phyloP scores from a whole-genome alignment of 2,888 invertebrate species.

The Ariolimax columbianus region DNA sequence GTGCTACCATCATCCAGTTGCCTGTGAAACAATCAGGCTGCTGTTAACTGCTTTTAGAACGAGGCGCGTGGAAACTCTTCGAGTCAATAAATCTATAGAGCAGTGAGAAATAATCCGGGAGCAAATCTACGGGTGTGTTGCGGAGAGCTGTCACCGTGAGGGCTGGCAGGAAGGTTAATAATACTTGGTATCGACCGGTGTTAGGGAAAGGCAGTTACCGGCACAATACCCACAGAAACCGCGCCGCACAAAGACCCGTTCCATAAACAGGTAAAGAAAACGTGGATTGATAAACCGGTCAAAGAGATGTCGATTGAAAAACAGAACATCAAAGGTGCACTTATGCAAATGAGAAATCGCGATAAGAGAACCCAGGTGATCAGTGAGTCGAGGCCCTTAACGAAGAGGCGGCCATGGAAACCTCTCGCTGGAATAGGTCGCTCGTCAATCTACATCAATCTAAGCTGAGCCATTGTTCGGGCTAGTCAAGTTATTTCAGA shows the following conservation, averaged over 20 bases:
- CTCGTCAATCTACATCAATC: background rate
- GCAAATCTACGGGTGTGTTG: conserved; percentile 7
- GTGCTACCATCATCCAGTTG: background rate
- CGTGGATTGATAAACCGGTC: conserved; percentile 2
- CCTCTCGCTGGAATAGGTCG: background rate
- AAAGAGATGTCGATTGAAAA: background rate
- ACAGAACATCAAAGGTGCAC: conserved; percentile 32
- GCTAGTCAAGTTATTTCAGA: too few relatives aligned
- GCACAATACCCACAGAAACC: conserved; percentile 17
- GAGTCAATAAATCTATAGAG: conserved; percentile 42
- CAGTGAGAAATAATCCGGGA: conserved; percentile 35
- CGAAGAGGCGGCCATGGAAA: background rate
- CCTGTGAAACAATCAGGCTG: too few relatives aligned
- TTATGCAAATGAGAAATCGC: conserved; percentile 29
- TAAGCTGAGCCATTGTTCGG: too few relatives aligned
- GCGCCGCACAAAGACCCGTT: conserved; percentile 15
- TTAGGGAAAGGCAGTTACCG: background rate
- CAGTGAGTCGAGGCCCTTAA: background rate
- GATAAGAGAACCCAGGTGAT: background rate
- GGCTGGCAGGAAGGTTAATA: conserved; percentile 14
- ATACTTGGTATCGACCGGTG: conserved; percentile 35
- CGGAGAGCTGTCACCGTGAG: conserved; percentile 22
- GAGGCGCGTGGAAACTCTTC: background rate
- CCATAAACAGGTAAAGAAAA: conserved; percentile 30
- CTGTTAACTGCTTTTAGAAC: background rate